phyloP scores from a whole-genome alignment of 2,797 vertebrate genomes.

The Muraenolepis orangiensis region DNA sequence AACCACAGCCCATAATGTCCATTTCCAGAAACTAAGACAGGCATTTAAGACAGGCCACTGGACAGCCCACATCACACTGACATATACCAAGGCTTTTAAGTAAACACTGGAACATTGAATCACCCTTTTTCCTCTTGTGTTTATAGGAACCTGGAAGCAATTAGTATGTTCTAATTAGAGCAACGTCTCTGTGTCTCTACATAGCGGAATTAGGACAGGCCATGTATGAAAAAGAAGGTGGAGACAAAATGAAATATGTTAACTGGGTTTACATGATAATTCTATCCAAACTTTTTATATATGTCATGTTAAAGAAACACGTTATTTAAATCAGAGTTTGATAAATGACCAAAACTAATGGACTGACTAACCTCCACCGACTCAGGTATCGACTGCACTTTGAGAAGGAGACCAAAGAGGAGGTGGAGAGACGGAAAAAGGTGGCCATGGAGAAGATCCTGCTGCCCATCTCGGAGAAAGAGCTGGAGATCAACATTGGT shows the following conservation, averaged over 20 bases:
- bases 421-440: conserved; percentile 85
- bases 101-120: neutral
- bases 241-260: neutral
- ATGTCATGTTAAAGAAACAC: neutral
- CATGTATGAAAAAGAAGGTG: conserved; percentile 6
- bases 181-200: conserved; percentile 6
- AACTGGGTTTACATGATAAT: neutral
- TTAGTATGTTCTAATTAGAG: conserved; percentile 15
- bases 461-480: conserved; percentile 70
- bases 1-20: neutral
- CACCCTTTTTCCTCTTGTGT: neutral
- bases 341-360: neutral
- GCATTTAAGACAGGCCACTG: neutral
- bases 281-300: neutral
- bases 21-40: neutral
- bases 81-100: neutral
- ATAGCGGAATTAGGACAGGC: conserved; percentile 12
- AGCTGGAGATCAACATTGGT: conserved; percentile 81
- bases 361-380: neutral
- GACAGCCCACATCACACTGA: neutral
- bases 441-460: conserved; percentile 79
- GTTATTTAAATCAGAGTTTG: neutral
- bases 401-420: conserved; percentile 86
- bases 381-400: conserved; percentile 86
- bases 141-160: neutral